Evolutionary conservation across 2,113 vertebrate species (phyloP), one percentile per base, ranked within the genome.

Genomic region (Malurus cyaneus): DNA sequence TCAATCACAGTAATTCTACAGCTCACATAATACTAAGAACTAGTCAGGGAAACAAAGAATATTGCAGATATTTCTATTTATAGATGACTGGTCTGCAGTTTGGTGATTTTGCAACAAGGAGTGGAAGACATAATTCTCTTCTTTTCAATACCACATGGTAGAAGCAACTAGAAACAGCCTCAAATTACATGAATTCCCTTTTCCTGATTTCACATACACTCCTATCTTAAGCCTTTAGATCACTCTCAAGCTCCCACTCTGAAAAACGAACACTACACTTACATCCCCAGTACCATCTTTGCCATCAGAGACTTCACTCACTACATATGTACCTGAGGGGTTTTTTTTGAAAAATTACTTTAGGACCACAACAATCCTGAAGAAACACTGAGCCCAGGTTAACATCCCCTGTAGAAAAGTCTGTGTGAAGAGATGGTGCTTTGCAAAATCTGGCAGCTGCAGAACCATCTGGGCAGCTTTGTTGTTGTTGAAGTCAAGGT

Each of bases 1-100:
- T 95, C 41, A 86, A 86, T 90, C 80, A 89, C 36, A 67, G 88
- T 80, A 95, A 96, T 93, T 95, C 82, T 60, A 84, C 72, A 83
- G 64, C 60, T 91, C 60, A 80, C 53, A n/a, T 14, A 91, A 62
- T 89, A 88, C 70, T 52, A 54, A 72, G 74, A 86, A 92, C 62
- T 74, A 80, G 82, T 74, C 44, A 86, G 44, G 31, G 74, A 88
- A 89, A 88, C 34, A 90, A 84, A 92, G 57, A 93, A 47, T 67
- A 80, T 17, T 60, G 65, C 50, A 78, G 23, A 88, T 82, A 64
- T 67, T 92, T 92, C 82, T 65, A 90, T 90, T 92, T 90, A 67
- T 52, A 94, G 72, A 92, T 80, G n/a, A 60, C 31, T 47, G 21
- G 36, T n/a, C 34, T 88, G 31, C 65, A 71, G 56, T 26, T 88